Evolutionary conservation across 2,113 vertebrate species (phyloP), one percentile per base, ranked within the genome.

Genomic region (Eleginops maclovinus): DNA sequence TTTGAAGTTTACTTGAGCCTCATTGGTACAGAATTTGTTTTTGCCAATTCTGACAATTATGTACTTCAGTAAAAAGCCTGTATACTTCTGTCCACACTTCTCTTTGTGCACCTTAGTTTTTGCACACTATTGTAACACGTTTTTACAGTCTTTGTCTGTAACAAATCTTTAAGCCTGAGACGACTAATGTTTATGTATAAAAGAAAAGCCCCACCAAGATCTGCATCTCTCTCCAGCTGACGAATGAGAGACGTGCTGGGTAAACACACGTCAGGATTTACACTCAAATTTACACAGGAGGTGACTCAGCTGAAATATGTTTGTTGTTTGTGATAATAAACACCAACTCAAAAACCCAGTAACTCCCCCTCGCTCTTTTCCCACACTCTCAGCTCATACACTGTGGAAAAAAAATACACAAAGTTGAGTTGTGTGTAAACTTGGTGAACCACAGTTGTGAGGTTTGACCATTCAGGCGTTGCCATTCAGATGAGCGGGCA

Each of bases 401-500:
- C 56, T 22, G 51, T 49, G 1, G 19, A 54, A 70, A 54, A n/a
- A 36, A 85, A 61, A 72, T 31, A 82, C 58, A 69, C 28, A 72
- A 49, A 55, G 69, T 78, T 47, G 22, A 83, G 71, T 77, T 79
- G 72, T 70, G 7, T 56, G 81, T 51, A 89, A 92, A 90, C 92
- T 85, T 91, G 77, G 54, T 94, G 89, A 93, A 92, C 93, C 89
- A 59, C 55, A 2, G 69, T 19, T 72, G 59, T 61, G 84, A 72
- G 60, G 54, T 79, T n/a, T 65, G 71, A 82, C 69, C 88, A 87
- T 86, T 90, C 86, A 86, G 81, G 77, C 79, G 14, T 60, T 49
- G 61, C 64, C 50, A 72, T 93, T 88, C 88, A 80, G 85, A 91
- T 91, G 93, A 94, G 84, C 87, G 69, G 81, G 93, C 92, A 94